phyloP scores from a whole-genome alignment of 2,797 vertebrate species.

The Ficedula albicollis region DNA sequence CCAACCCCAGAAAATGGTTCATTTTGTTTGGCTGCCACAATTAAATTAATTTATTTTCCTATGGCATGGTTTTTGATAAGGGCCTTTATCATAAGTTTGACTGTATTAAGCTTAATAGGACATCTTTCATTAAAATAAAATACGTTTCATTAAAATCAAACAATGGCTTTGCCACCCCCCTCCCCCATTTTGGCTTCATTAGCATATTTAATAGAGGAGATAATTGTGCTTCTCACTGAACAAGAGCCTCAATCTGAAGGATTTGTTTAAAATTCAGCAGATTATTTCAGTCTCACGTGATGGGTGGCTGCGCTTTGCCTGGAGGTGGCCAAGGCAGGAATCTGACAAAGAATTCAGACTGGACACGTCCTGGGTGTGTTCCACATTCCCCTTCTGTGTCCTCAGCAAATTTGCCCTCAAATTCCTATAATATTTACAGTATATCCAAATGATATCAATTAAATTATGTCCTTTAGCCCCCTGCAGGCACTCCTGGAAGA shows the following conservation, averaged over 20 bases:
- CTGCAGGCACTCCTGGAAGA: neutral
- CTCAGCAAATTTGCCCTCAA: neutral
- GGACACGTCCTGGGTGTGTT: neutral
- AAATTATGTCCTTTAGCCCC: neutral
- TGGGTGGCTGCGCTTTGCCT: rapidly evolving
- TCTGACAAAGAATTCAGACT: neutral
- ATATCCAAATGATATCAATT: neutral
- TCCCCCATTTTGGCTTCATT: conserved; percentile 10
- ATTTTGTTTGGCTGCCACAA: conserved; percentile 53
- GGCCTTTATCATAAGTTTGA: conserved; percentile 63
- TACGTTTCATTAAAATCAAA: conserved; percentile 41
- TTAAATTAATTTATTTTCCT: conserved; percentile 66
- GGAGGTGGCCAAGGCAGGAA: neutral
- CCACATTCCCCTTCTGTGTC: neutral
- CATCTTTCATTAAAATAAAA: conserved; percentile 46
- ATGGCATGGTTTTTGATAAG: conserved; percentile 58
- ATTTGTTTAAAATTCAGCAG: conserved; percentile 15
- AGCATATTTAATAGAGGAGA: conserved; percentile 47
- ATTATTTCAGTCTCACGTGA: neutral
- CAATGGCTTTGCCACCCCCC: neutral
- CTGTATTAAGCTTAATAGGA: conserved; percentile 42
- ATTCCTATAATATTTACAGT: neutral
- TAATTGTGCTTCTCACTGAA: conserved; percentile 21
- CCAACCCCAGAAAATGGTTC: conserved; percentile 26
- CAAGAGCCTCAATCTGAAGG: neutral